Evolutionary conservation across 2,113 vertebrate genomes (phyloP).

Genomic region (Syngnathus typhle): DNA sequence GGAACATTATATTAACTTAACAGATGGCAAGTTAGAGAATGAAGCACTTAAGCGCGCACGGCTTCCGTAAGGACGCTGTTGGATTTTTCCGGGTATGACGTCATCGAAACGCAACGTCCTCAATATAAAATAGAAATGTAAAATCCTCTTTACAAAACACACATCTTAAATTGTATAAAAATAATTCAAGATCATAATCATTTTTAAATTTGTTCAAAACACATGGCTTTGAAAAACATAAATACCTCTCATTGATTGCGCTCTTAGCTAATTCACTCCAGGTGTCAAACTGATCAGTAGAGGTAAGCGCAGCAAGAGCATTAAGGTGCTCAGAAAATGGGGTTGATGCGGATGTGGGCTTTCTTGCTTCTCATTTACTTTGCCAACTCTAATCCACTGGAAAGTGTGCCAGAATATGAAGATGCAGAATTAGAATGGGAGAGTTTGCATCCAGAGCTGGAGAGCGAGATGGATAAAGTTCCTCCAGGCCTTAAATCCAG

Average conservation of each 20-base stretch:
- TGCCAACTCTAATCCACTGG: slow-evolving; percentile 7
- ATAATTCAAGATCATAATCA: background rate
- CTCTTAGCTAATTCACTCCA: slow-evolving; percentile 21
- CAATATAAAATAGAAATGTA: background rate
- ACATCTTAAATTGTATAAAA: background rate
- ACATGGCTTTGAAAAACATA: background rate
- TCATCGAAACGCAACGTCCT: slow-evolving; percentile 39
- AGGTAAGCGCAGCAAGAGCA: background rate
- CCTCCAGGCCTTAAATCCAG: background rate
- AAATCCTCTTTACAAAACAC: background rate
- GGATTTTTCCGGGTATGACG: slow-evolving; percentile 40
- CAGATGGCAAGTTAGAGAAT: too few species aligned
- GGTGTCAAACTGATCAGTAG: background rate
- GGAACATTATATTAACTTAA: background rate
- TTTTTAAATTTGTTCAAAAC: background rate
- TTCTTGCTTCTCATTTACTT: slow-evolving; percentile 23
- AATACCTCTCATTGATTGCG: background rate
- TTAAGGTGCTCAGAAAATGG: slow-evolving; percentile 33
- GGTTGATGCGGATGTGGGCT: slow-evolving; percentile 8
- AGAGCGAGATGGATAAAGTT: background rate
- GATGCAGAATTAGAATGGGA: slow-evolving; percentile 28
- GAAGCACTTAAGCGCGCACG: background rate
- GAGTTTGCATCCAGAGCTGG: background rate
- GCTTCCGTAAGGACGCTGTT: slow-evolving; percentile 1
- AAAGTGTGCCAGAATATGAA: background rate